These are phyloP conservation scores for Enteromius viviparus DNA, from an alignment of 2,797 vertebrate species.

Conservation along the genomic window DNA sequence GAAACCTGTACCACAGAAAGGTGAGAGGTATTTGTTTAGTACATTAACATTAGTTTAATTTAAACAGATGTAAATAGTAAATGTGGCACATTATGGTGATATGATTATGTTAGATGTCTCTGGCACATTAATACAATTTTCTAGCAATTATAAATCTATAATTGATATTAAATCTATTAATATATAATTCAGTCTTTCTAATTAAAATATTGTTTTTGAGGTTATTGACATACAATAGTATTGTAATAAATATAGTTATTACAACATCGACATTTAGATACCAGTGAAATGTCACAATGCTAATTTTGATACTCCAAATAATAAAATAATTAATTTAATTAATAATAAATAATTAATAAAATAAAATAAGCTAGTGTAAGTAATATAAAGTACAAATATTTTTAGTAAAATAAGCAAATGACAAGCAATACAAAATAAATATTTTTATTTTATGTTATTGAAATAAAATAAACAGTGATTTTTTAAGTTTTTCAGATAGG, in stretches of 20 bases:
- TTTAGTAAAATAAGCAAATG: not conserved
- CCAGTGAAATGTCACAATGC: not conserved
- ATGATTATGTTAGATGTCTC: no score
- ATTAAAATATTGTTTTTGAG: not conserved
- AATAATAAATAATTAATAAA: no score
- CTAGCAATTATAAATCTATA: not conserved
- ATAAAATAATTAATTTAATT: no score
- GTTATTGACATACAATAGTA: not conserved
- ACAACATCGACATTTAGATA: not conserved
- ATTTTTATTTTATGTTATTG: not conserved
- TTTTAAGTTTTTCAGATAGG: not conserved
- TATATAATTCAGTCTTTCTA: not conserved
- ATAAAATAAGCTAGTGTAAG: not conserved
- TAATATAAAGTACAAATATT: not conserved
- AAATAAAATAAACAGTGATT: not conserved
- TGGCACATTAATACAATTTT: not conserved
- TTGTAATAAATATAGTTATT: not conserved
- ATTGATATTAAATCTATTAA: not conserved
- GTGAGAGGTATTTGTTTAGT: slow-evolving; percentile 65
- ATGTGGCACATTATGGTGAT: not conserved
- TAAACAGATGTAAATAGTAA: not conserved
- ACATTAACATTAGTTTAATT: not conserved
- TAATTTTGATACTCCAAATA: not conserved
- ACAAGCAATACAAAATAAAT: not conserved
- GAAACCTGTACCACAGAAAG: slow-evolving; percentile 90